Conservation (phyloP, 2,797 vertebrate species). For the Ceryle rudis region DNA sequence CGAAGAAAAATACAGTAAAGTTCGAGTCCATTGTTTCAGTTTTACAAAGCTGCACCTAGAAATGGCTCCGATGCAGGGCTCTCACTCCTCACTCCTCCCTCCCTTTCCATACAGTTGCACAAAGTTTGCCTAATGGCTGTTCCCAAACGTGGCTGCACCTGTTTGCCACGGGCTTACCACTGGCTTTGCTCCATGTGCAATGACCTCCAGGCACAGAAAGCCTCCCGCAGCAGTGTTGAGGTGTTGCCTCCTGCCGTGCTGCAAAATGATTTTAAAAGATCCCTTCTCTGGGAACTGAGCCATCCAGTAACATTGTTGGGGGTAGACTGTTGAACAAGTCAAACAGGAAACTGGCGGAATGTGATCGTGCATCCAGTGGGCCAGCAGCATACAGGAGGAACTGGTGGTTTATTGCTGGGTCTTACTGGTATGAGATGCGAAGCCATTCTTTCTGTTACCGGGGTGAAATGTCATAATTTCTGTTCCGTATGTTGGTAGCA, state of each 20-base stretch:
- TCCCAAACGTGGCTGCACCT: background rate
- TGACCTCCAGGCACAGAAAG: background rate
- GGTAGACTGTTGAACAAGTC: background rate
- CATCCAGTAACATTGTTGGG: rapidly evolving
- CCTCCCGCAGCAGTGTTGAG: background rate
- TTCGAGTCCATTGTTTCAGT: background rate
- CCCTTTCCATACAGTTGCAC: background rate
- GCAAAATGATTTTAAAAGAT: background rate
- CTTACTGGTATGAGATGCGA: background rate
- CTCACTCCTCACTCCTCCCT: rapidly evolving
- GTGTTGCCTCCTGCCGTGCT: background rate
- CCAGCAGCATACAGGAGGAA: background rate
- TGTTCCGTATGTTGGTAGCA: background rate
- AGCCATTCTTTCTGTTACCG: background rate
- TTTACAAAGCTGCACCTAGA: background rate
- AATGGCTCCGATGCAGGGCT: background rate
- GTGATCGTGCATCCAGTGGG: background rate
- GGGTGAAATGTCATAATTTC: background rate
- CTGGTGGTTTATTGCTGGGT: background rate
- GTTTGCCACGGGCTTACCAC: rapidly evolving
- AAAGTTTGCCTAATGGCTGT: rapidly evolving
- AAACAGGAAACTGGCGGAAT: background rate
- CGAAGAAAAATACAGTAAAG: background rate
- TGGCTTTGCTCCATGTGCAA: background rate
- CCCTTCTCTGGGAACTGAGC: background rate